Conservation (phyloP, 2,888 invertebrate species). For the Sphaeridia pumilis region DNA sequence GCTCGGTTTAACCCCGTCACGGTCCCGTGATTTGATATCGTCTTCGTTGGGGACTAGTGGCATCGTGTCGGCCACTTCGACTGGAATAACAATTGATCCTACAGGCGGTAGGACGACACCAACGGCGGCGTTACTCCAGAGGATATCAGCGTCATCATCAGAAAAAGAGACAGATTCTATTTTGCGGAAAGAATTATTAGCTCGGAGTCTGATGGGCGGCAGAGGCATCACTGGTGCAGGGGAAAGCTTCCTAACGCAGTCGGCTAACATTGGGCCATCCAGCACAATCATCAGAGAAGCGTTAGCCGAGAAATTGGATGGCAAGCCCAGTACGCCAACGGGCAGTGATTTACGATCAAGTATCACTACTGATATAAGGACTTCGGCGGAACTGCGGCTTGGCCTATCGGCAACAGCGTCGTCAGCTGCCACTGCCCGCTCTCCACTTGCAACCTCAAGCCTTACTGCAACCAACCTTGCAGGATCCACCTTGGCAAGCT, state of each 20-base stretch:
- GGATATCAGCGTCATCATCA: constrained; percentile 26
- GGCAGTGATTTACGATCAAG: neutral
- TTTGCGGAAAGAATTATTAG: constrained; percentile 34
- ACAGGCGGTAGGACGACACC: constrained; percentile 30
- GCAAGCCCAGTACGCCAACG: constrained; percentile 16
- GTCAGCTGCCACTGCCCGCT: neutral
- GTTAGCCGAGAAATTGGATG: constrained; percentile 30
- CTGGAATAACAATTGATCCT: constrained; percentile 9
- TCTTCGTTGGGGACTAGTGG: constrained; percentile 16
- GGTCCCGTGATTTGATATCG: constrained; percentile 33
- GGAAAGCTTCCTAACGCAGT: neutral
- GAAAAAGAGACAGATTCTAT: constrained; percentile 24
- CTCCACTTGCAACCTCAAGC: neutral
- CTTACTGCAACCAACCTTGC: neutral
- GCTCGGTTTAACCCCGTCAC: constrained; percentile 31
- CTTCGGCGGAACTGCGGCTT: neutral
- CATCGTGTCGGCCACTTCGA: constrained; percentile 8
- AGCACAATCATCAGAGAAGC: no score
- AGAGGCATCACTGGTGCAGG: neutral
- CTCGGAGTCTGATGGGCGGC: constrained; percentile 30
- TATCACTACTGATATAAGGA: neutral
- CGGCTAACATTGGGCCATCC: no score
- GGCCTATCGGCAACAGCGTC: neutral
- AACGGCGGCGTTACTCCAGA: constrained; percentile 28
- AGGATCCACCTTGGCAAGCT: neutral